phyloP scores from a whole-genome alignment of 2,888 invertebrate genomes.

The Diabrotica balteata region DNA sequence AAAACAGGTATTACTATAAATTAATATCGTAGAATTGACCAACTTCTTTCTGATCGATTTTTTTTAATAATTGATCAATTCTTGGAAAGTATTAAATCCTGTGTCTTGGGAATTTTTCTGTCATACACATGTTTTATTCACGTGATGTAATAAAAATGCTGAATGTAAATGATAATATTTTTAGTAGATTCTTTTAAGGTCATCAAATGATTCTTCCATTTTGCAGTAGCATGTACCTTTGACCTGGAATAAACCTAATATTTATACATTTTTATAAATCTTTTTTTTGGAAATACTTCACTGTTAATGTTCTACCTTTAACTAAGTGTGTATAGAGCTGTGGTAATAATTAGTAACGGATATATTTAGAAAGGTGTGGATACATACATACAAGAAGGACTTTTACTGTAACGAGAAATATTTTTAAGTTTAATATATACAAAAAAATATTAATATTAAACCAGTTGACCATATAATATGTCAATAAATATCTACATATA shows the following conservation, averaged over 20 bases:
- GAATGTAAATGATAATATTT: too few species aligned
- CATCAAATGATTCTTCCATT: too few species aligned
- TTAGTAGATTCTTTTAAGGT: too few species aligned
- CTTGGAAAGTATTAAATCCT: too few species aligned
- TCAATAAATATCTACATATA: slow-evolving; percentile 41
- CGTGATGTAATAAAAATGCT: too few species aligned
- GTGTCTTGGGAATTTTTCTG: too few species aligned
- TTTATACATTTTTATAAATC: slow-evolving; percentile 19
- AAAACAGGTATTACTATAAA: too few species aligned
- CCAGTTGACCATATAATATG: slow-evolving; percentile 31
- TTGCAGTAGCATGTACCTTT: too few species aligned
- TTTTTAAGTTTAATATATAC: slow-evolving; percentile 45
- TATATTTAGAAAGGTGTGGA: slow-evolving; percentile 46
- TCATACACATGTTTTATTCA: too few species aligned
- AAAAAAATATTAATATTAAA: slow-evolving; percentile 33
- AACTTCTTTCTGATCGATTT: too few species aligned
- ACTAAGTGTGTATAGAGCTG: slow-evolving; percentile 57
- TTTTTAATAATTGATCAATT: too few species aligned
- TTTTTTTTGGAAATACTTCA: slow-evolving; percentile 19
- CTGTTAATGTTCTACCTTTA: slow-evolving; percentile 16
- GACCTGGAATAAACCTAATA: slow-evolving; percentile 17
- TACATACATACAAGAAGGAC: slow-evolving; percentile 40
- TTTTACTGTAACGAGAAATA: slow-evolving; percentile 39
- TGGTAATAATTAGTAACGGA: slow-evolving; percentile 51
- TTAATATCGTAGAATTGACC: too few species aligned